Base-by-base conservation (phyloP, 2,888 invertebrate genomes). In the Coremacera marginata region DNA sequence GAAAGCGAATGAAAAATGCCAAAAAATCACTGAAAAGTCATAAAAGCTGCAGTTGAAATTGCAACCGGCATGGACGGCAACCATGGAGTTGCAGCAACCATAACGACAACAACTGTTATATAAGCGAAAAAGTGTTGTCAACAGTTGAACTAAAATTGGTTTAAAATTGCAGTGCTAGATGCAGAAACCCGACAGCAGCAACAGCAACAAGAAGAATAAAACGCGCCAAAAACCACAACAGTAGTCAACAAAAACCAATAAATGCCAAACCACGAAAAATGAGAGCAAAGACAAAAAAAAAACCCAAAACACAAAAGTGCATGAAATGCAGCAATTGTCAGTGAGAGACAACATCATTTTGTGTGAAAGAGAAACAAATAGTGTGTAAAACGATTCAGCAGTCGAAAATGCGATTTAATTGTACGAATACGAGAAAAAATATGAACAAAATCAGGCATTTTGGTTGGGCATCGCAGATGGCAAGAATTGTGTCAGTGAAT, bases 381-480 rank as follows among this genome's bases (percentile, higher is more conserved):
- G n/a, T 37, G 67, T 22, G 44, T 44, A 67, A 67, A 34, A 67
- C 19, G 14, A 11, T 8, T 44, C 16, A 44, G 49, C 37, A 44
- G 37, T 49, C 31, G 5, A 25, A 67, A 49, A 49, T 67, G 16
- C 22, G 25, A 44, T 14, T 37, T 37, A 37, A 52, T 51, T 8
- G 11, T 22, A 44, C 11, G 44, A 72, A 37, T 4, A 73, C 37
- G 52, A 74, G 57, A 63, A 77, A 72, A 44, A 44, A 19, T 72
- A 75, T 68, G 14, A 68, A 71, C 44, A 72, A 75, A 77, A 70
- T 70, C 72, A n/a, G 75, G 34, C 63, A 77, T 44, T 44, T 44
- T 44, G 11, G 44, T 44, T 44, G 44, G 11, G 76, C 73, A 79
- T 72, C 75, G 77, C 76, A 75, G 70, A 73, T 57, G 70, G 63